Evolutionary conservation across 2,113 vertebrate genomes (phyloP).

Genomic region (Galbula dea): DNA sequence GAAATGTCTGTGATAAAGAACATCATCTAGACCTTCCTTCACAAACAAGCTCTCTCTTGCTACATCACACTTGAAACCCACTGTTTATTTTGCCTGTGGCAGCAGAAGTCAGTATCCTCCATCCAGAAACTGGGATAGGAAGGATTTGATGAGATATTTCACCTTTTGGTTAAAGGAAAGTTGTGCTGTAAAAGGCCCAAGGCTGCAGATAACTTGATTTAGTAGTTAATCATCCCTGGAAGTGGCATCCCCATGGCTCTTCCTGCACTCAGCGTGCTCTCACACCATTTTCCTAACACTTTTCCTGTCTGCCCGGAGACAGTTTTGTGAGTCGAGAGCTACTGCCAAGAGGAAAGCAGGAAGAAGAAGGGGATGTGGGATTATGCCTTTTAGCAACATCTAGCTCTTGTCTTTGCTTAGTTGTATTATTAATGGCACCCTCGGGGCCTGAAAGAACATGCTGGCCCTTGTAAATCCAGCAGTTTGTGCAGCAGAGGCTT

Average conservation of each 20-base stretch:
- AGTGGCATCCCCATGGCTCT: accelerated
- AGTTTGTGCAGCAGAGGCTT: not conserved
- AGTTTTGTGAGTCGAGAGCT: not conserved
- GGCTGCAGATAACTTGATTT: not conserved
- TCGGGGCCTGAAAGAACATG: accelerated
- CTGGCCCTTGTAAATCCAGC: not conserved
- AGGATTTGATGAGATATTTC: not conserved
- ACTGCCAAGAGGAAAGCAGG: not conserved
- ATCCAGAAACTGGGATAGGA: not conserved
- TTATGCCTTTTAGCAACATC: not conserved
- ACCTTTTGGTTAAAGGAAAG: not conserved
- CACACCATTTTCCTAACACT: not conserved
- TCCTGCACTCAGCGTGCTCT: not conserved
- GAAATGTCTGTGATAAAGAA: not conserved
- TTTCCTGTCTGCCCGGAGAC: not conserved
- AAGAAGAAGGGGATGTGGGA: not conserved
- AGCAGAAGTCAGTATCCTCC: not conserved
- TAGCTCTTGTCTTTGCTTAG: not conserved
- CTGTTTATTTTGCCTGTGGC: not conserved
- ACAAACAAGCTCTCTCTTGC: not conserved
- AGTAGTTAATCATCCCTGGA: not conserved
- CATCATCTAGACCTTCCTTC: not conserved
- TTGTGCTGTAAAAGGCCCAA: not conserved
- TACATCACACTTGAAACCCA: not conserved
- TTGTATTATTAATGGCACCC: not conserved